Evolutionary conservation across 2,888 invertebrate species (phyloP), one percentile per base, ranked within the genome.

Genomic region (Eurois occulta): DNA sequence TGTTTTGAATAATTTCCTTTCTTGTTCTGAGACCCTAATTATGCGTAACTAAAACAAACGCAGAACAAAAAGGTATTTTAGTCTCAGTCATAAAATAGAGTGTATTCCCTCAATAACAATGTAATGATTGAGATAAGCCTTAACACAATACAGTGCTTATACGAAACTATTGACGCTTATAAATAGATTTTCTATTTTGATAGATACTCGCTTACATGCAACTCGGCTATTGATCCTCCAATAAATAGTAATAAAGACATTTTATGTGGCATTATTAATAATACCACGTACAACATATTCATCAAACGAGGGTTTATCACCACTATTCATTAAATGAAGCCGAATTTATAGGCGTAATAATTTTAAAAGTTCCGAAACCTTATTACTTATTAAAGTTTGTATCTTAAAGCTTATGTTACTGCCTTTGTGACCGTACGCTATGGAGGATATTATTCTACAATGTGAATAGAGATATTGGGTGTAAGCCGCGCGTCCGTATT

Each of bases 331-430:
- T 93, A 91, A 88, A 88, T 87, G 87, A 90, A 91, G 89, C 91
- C 88, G 88, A 93, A 94, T 95, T 94, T 94, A 95, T 94, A 85
- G 90, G 89, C 67, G 90, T 89, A 92, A 94, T 95, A 93, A 94
- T 92, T 94, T 92, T 87, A 89, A 93, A 93, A 92, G 91, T 86
- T 88, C 83, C 89, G 84, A 90, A 88, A 85, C 88, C 91, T 91
- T 95, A 95, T 94, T 94, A 93, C 91, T 92, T 95, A 95, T 94
- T 94, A 93, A 93, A 93, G 80, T 93, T 92, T 92, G 84, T 87
- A 89, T 86, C 90, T 89, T 89, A 88, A 88, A 89, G 87, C 89
- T 85, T 87, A 87, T 87, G 79, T 82, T 87, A 87, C 86, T 81
- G 70, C 70, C 78, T 76, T 85, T 78, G 77, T 83, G 64, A 74